These are phyloP conservation scores for Pasiphila rectangulata DNA, from an alignment of 2,888 invertebrate genomes.

Conservation along the genomic window DNA sequence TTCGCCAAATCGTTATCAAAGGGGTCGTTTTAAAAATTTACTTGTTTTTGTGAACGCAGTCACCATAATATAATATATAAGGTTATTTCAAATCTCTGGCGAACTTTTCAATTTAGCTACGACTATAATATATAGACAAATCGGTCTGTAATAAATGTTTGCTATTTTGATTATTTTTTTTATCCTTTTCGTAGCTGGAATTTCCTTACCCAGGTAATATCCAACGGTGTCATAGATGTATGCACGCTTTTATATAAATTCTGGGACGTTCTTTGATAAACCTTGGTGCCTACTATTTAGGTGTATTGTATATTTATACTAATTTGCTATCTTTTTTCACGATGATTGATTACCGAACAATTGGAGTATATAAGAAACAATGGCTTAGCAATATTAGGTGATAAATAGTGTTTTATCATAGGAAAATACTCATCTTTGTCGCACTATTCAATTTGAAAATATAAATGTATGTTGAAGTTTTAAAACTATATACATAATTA, in stretches of 20 bases:
- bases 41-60: background rate
- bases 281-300: background rate
- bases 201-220: conserved; percentile 20
- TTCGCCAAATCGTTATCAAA: conserved; percentile 16
- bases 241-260: conserved; percentile 24
- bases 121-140: conserved; percentile 15
- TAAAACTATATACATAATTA: too few relatives aligned
- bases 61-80: background rate
- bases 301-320: conserved; percentile 8
- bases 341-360: too few relatives aligned
- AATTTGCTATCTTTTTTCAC: too few relatives aligned
- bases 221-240: conserved; percentile 24
- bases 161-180: conserved; percentile 3
- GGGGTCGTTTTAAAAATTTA: background rate
- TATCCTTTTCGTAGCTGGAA: conserved; percentile 26
- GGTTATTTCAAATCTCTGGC: conserved; percentile 7
- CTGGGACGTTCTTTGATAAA: conserved; percentile 7
- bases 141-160: conserved; percentile 9
- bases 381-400: too few relatives aligned
- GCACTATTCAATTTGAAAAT: too few relatives aligned
- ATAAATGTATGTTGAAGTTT: too few relatives aligned
- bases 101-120: conserved; percentile 22
- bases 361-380: too few relatives aligned
- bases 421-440: too few relatives aligned
- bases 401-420: too few relatives aligned